Evolutionary conservation across 2,888 invertebrate species (phyloP), one percentile per base, ranked within the genome.

Genomic region (Osedax fenrisi): DNA sequence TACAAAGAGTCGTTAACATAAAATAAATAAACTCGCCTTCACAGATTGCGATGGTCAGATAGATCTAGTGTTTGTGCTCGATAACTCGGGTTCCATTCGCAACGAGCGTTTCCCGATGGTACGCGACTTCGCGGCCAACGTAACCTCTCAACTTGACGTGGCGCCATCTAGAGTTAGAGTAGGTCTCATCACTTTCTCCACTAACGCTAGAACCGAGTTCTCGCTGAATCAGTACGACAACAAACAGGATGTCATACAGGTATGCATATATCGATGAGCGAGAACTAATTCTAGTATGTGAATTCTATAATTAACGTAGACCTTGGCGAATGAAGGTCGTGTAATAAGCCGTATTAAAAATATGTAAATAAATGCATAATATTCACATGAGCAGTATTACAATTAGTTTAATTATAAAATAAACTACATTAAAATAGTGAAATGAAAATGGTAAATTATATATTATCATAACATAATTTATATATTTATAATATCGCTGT

Each of bases 141-240:
- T 79, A 3, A 73, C 76, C 2, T 23, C 73, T 21, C 56, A 75
- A 23, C 64, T 79, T 22, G 78, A 78, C 41, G 68, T 79, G 0
- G 17, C 64, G 23, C 72, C 41, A n/a, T 27, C 59, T 61, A 21
- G 72, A 10, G 77, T 77, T 3, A 70, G 77, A 2, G 77, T 79
- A 13, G 77, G 77, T 10, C 69, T 77, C 22, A 26, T 78, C 27
- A 79, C 73, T 75, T 79, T 77, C 76, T 75, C 76, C 24, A 74
- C 77, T 72, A 64, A 64, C 13, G 78, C 77, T 10, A 74, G 79
- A 61, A 76, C 80, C 2, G 80, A 80, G 74, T 83, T 83, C 79
- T 78, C 81, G 10, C 77, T 83, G 41, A 81, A 81, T 76, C 71
- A 77, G 17, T 80, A 80, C 76, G 62, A 22, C 3, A 81, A 73